Conservation (phyloP, 2,113 vertebrate species). For the Syngnathus typhle region DNA sequence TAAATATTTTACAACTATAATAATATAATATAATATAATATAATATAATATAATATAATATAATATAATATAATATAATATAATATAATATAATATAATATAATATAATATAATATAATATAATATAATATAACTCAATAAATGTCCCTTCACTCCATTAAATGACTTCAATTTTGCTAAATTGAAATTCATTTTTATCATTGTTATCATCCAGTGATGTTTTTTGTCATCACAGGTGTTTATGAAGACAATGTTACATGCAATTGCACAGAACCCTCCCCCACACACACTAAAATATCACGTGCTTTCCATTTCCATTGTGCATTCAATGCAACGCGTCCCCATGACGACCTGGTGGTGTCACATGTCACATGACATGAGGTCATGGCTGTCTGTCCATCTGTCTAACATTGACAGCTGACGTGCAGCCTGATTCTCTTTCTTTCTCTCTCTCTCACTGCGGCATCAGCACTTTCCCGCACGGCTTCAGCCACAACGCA, state of each 20-base stretch:
- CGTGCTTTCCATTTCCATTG: slow-evolving; percentile 57
- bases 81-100: too few species aligned
- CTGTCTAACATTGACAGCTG: slow-evolving; percentile 29
- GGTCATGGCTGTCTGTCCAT: slow-evolving; percentile 51
- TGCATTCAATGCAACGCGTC: not conserved
- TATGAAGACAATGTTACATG: slow-evolving; percentile 39
- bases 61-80: too few species aligned
- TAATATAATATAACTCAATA: too few species aligned
- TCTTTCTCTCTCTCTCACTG: slow-evolving; percentile 14
- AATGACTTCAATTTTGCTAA: too few species aligned
- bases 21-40: too few species aligned
- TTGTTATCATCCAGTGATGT: not conserved
- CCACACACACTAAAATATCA: slow-evolving; percentile 41
- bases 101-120: too few species aligned
- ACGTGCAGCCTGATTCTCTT: not conserved
- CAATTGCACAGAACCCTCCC: slow-evolving; percentile 5
- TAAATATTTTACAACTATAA: too few species aligned
- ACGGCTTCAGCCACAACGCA: not conserved
- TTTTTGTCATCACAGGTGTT: slow-evolving; percentile 42
- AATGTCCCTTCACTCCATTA: too few species aligned
- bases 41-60: too few species aligned
- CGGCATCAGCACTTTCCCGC: slow-evolving; percentile 33
- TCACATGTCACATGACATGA: slow-evolving; percentile 33
- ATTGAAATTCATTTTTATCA: too few species aligned
- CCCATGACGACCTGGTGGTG: not conserved